A percentile compares a stretch with the other conserved stretches of the same genome.
These are phyloP conservation scores for Penaeus vannamei DNA, from an alignment of 1,140 invertebrate species.

Conservation along the genomic window DNA sequence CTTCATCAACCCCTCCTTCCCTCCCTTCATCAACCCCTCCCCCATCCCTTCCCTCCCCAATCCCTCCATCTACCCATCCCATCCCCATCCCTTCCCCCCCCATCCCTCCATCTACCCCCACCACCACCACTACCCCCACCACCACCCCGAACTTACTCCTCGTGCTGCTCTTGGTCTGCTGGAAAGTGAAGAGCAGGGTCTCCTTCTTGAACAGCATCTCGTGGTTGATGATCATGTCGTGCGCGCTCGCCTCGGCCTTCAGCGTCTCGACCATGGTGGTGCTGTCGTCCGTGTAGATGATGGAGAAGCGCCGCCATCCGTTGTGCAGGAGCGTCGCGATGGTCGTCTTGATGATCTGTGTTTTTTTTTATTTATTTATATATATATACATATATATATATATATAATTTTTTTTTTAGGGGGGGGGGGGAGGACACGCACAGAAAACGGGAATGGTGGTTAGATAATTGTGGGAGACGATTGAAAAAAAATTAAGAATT, in stretches of 20 bases:
- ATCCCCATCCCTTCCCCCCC: too few species aligned
- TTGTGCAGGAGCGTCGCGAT: slow-evolving; percentile 50
- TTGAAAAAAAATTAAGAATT: too few species aligned
- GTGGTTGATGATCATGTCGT: slow-evolving; percentile 57
- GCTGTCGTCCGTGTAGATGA: slow-evolving; percentile 35
- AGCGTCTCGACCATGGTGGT: slow-evolving; percentile 48
- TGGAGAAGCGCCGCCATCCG: slow-evolving; percentile 45
- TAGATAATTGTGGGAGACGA: too few species aligned
- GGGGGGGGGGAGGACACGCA: background rate
- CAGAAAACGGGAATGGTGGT: background rate
- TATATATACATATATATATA: too few species aligned
- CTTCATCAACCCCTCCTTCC: background rate
- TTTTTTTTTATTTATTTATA: too few species aligned
- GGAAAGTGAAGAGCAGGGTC: slow-evolving; percentile 2
- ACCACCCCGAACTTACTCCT: slow-evolving; percentile 35
- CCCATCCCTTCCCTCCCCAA: background rate
- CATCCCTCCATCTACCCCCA: too few species aligned
- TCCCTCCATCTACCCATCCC: too few species aligned
- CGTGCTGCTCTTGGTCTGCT: slow-evolving; percentile 38
- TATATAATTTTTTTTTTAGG: too few species aligned
- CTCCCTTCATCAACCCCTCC: background rate
- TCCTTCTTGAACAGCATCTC: slow-evolving; percentile 17
- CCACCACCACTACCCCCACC: background rate
- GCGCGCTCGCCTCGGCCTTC: background rate
- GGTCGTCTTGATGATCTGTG: slow-evolving; percentile 52